Evolutionary conservation across 2,888 invertebrate species (phyloP), one percentile per base, ranked within the genome.

Genomic region (Hirudinaria manillensis): DNA sequence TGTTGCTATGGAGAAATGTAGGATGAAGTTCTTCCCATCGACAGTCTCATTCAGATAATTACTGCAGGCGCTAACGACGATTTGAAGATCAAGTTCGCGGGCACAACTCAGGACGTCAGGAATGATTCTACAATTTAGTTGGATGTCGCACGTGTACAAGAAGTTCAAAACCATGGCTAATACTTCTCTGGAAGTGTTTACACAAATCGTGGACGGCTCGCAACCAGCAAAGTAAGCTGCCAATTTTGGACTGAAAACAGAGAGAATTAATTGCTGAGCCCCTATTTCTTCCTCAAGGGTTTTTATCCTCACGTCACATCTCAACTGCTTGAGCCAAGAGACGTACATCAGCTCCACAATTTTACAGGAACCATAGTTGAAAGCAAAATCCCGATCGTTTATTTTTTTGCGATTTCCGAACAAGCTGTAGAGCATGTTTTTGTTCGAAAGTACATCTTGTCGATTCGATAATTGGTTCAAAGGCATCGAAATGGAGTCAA

Each of bases 81-180:
- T 56, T 45, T 55, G 53, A 24, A 72, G 24, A 53, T 72, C 53
- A 53, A 55, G 29, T 72, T 72, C 53, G 3, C 55, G 27, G 27
- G 72, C 72, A 56, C 45, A 72, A 10, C 16, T 7, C n/a, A 72
- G 10, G 2, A 72, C 27, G 4, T 72, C 56, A 19, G 24, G 21
- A 4, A 72, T n/a, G 19, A 21, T 55, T n/a, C 53, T 53, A n/a
- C 72, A 72, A 34, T 34, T 72, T 29, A 72, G 29, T 29, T 72
- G 24, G 27, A 72, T 72, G 16, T 72, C 72, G 34, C 32, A 21
- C 3, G 55, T 72, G 53, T 72, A 72, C 45, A 72, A 53, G 53
- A 53, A 72, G 19, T 53, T 27, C 29, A 72, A 53, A 27, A 72
- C 53, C 2, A 21, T 19, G 16, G 55, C 32, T 4, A 72, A 55